Evolutionary conservation across 2,888 invertebrate genomes (phyloP), one percentile per base, ranked within the genome.

Genomic region (Lydus trimaculatus): DNA sequence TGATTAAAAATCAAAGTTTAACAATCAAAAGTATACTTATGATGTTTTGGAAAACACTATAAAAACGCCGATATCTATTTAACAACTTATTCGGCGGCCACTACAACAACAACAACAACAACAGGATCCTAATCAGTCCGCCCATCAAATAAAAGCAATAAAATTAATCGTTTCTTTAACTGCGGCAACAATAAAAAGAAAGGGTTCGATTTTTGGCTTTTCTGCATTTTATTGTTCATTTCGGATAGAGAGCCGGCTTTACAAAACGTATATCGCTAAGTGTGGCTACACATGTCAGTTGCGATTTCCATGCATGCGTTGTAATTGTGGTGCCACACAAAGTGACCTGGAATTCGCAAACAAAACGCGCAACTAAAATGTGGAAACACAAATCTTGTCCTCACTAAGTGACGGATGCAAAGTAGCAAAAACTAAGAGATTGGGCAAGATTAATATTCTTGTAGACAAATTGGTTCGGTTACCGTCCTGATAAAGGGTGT

Each of bases 1-100:
- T 77, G 75, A 78, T 78, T 77, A 74, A 78, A 77, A 75, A 77
- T 77, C 72, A 70, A 72, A 72, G 71, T 73, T 72, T 48, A 56
- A 60, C 63, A 28, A 59, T 61, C 67, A 75, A 72, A 76, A 75
- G 77, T 78, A 71, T 66, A 69, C 1, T n/a, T 5, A 0, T n/a
- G 20, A 56, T 65, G 76, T 78, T 81, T 80, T 77, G 76, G 76
- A 78, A 79, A 43, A 79, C 76, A 74, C 72, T 76, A 56, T 56
- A 79, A 80, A 78, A 79, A 76, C 72, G 77, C 80, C 80, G 79
- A 81, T 81, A 79, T 79, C 80, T 78, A 77, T 79, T 80, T 81
- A 80, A 81, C 80, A 81, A 79, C 80, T 81, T 80, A 80, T 78
- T 81, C 78, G 73, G 73, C 66, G 72, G 74, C 65, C 74, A 64